phyloP scores from a whole-genome alignment of 2,797 vertebrate genomes.

The Eutrigla gurnardus region DNA sequence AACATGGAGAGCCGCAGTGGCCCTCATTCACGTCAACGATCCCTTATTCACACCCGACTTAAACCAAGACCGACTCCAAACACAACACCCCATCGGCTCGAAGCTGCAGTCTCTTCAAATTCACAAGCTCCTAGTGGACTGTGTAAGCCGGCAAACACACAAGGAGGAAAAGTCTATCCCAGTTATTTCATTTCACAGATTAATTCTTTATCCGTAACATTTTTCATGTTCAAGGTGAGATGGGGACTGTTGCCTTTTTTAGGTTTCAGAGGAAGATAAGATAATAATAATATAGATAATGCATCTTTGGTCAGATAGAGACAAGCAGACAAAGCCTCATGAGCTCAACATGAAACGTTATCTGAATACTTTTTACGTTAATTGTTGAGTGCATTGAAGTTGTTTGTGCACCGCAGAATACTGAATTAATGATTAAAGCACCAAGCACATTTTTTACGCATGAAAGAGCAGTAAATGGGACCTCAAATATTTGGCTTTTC shows the following conservation, averaged over 20 bases:
- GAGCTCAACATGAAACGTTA: conserved; percentile 13
- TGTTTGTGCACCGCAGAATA: conserved; percentile 20
- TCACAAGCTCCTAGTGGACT: conserved; percentile 45
- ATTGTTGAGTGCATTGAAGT: conserved; percentile 18
- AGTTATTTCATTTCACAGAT: conserved; percentile 33
- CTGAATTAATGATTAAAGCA: not conserved
- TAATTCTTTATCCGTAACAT: conserved; percentile 19
- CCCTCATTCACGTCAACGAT: conserved; percentile 71
- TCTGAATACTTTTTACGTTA: not conserved
- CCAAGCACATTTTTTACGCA: conserved; percentile 1
- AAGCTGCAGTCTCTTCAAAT: conserved; percentile 62
- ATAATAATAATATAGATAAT: not conserved
- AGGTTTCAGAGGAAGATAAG: conserved; percentile 11
- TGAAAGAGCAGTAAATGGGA: conserved; percentile 14
- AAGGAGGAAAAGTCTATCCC: conserved; percentile 10
- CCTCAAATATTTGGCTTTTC: conserved; percentile 13
- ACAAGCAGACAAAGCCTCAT: not conserved
- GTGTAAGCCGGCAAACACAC: conserved; percentile 31
- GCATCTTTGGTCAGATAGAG: not conserved
- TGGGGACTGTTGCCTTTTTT: conserved; percentile 18
- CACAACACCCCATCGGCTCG: conserved; percentile 60
- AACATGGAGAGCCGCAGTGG: conserved; percentile 47
- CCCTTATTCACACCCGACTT: conserved; percentile 66
- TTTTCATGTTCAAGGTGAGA: conserved; percentile 25
- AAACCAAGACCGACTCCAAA: conserved; percentile 60